Conservation (phyloP, 2,888 invertebrate species). For the Hemicrepidius hirtus region DNA sequence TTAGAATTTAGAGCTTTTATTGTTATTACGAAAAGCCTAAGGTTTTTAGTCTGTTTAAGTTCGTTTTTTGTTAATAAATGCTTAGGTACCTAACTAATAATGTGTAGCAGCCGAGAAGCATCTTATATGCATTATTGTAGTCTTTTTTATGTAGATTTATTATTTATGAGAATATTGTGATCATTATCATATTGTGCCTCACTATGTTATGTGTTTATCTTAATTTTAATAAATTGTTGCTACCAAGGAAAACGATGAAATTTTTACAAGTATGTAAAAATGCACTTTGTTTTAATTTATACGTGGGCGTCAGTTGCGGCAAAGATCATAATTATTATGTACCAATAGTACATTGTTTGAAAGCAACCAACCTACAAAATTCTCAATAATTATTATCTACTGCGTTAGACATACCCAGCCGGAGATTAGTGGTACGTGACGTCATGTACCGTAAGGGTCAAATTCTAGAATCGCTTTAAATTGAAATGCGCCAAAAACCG, state of each 20-base stretch:
- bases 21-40: conserved; percentile 47
- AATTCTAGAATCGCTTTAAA: too few relatives aligned
- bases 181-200: conserved; percentile 63
- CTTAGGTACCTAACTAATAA: conserved; percentile 44
- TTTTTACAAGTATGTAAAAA: not conserved
- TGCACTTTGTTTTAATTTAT: too few relatives aligned
- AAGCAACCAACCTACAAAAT: too few relatives aligned
- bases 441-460: too few relatives aligned
- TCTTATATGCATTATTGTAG: conserved; percentile 43
- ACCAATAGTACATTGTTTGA: too few relatives aligned
- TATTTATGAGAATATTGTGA: conserved; percentile 60
- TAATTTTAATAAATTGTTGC: conserved; percentile 54
- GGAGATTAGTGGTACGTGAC: too few relatives aligned
- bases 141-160: conserved; percentile 44
- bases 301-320: too few relatives aligned
- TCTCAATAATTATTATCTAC: too few relatives aligned
- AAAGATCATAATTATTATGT: too few relatives aligned
- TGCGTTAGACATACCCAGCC: too few relatives aligned
- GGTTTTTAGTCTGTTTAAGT: conserved; percentile 30
- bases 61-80: conserved; percentile 33
- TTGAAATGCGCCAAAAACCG: too few relatives aligned
- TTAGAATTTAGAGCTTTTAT: conserved; percentile 46
- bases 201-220: conserved; percentile 52
- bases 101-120: conserved; percentile 39
- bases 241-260: conserved; percentile 17